phyloP scores from a whole-genome alignment of 2,113 vertebrate genomes.

The Pterocles gutturalis region DNA sequence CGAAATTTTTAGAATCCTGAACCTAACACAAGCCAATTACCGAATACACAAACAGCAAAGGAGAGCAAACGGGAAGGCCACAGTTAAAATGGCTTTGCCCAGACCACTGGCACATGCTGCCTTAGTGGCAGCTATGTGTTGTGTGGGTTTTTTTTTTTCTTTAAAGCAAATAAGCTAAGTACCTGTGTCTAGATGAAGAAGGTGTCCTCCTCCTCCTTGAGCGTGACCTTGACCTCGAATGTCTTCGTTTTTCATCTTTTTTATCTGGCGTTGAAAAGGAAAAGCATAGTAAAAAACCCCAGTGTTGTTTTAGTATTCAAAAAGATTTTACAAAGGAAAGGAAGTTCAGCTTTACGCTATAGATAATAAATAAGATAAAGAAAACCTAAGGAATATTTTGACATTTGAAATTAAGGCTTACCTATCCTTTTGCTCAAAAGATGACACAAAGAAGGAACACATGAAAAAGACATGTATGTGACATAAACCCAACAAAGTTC shows the following conservation, averaged over 20 bases:
- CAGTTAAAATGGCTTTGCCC: background rate
- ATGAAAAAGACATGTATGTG: fast-evolving
- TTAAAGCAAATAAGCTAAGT: background rate
- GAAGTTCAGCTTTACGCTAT: fast-evolving
- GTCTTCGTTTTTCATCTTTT: slow-evolving; percentile 96
- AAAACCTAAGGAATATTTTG: background rate
- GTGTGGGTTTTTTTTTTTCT: background rate
- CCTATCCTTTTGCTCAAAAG: background rate
- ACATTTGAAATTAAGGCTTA: background rate
- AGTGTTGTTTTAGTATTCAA: background rate
- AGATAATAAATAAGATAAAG: background rate
- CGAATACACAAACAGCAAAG: background rate
- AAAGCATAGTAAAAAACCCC: background rate
- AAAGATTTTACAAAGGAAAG: background rate
- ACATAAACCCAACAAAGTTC: background rate
- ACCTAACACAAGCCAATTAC: background rate
- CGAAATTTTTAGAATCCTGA: fast-evolving
- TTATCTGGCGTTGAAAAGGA: slow-evolving; percentile 82
- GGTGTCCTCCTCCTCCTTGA: slow-evolving; percentile 91
- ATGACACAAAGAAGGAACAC: background rate
- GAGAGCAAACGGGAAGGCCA: background rate
- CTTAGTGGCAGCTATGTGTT: background rate
- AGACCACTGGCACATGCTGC: no score
- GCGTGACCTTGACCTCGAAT: slow-evolving; percentile 90
- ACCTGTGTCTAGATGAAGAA: slow-evolving; percentile 96